A percentile compares a stretch with the other conserved stretches of the same genome.
phyloP scores from a whole-genome alignment of 2,888 invertebrate species.

The Agrotis ipsilon region DNA sequence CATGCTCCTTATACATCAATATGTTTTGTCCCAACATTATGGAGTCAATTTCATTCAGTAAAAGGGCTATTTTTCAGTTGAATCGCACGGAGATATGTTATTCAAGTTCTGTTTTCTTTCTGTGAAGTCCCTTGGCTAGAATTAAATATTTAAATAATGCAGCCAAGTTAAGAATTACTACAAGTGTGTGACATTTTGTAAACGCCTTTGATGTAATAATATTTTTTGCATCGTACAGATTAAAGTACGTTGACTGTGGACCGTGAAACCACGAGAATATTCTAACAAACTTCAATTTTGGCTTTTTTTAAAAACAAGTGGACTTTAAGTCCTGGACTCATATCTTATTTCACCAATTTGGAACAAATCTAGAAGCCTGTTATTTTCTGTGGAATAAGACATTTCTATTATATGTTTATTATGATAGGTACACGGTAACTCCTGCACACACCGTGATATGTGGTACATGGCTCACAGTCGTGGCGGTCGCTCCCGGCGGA shows the following conservation, averaged over 20 bases:
- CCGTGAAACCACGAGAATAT: neutral
- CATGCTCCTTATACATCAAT: conserved; percentile 33
- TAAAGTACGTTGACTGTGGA: neutral
- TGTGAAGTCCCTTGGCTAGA: conserved; percentile 6
- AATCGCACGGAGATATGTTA: conserved; percentile 22
- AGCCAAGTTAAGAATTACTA: conserved; percentile 4
- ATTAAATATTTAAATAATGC: conserved; percentile 9
- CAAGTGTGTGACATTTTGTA: neutral
- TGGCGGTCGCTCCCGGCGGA: conserved; percentile 37
- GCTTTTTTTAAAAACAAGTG: too few species aligned
- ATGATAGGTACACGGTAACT: neutral
- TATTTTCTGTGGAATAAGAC: neutral
- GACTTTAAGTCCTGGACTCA: too few species aligned
- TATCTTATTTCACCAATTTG: too few species aligned
- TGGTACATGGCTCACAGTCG: neutral
- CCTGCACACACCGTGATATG: neutral
- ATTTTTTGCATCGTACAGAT: neutral
- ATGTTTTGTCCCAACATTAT: conserved; percentile 34
- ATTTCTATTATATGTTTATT: neutral
- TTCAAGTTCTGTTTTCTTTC: conserved; percentile 13
- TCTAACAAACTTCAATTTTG: too few species aligned
- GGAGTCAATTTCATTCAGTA: conserved; percentile 34
- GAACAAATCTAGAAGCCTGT: neutral
- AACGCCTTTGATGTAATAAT: neutral
- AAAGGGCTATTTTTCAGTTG: conserved; percentile 32